Percentiles rank a stretch among this genome's conserved stretches.
Conservation (phyloP, 2,888 invertebrate species). For the Blastobasis adustella region DNA sequence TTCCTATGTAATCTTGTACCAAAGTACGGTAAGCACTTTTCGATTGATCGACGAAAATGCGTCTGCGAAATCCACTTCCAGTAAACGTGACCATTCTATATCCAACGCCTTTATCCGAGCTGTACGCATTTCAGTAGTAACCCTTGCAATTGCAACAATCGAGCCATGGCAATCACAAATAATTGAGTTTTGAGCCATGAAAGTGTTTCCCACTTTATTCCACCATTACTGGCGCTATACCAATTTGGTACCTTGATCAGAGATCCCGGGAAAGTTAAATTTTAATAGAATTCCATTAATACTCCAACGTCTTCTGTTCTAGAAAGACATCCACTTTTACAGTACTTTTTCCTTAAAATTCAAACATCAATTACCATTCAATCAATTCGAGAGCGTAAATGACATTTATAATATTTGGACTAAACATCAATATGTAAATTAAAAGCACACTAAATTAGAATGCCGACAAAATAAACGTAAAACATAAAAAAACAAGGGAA, state of each 20-base stretch:
- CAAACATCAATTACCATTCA: neutral
- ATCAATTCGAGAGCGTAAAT: neutral
- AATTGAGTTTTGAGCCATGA: constrained; percentile 11
- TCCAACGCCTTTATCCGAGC: too few species aligned
- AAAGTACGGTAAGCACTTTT: too few species aligned
- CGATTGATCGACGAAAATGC: too few species aligned
- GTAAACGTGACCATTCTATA: too few species aligned
- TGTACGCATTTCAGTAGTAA: neutral
- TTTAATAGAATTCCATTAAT: neutral
- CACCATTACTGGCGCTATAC: constrained; percentile 1
- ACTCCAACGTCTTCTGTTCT: neutral
- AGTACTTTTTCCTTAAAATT: neutral
- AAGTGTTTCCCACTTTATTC: constrained; percentile 9
- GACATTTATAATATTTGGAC: neutral
- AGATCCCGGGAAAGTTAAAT: neutral
- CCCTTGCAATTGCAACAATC: constrained; percentile 11
- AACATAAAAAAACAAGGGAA: constrained; percentile 21
- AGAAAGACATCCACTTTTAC: neutral
- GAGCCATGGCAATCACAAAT: constrained; percentile 9
- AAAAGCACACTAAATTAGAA: neutral
- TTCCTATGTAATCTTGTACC: too few species aligned
- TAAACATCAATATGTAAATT: neutral
- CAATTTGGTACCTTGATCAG: neutral
- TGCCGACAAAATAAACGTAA: constrained; percentile 12
- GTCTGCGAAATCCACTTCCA: neutral